A percentile compares a stretch with the other conserved stretches of the same genome.
Conservation (phyloP, 2,113 vertebrate species). For the Rutilus rutilus region DNA sequence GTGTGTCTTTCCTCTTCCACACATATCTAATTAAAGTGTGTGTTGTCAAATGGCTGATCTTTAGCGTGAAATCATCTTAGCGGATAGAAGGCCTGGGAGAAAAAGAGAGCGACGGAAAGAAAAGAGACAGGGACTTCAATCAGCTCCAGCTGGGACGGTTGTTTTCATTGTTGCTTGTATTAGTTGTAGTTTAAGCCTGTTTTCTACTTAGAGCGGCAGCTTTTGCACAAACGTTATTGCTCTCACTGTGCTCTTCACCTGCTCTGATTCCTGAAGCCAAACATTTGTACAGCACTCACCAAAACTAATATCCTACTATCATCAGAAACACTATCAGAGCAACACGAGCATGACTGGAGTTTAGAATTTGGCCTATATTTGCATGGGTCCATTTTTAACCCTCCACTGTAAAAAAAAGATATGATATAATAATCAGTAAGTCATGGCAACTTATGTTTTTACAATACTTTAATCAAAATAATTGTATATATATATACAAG, state of each 20-base stretch:
- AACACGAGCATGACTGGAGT: background rate
- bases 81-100: conserved; percentile 46
- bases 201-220: conserved; percentile 88
- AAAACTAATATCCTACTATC: background rate
- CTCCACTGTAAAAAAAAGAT: no score
- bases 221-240: conserved; percentile 81
- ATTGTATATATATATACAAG: no score
- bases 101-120: conserved; percentile 65
- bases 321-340: background rate
- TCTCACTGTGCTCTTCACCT: conserved; percentile 75
- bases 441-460: no score
- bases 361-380: background rate
- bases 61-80: conserved; percentile 85
- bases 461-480: no score
- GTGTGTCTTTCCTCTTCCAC: conserved; percentile 6
- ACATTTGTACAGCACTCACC: background rate
- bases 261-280: conserved; percentile 58
- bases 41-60: conserved; percentile 78
- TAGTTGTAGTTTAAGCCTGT: conserved; percentile 90
- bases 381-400: background rate
- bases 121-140: conserved; percentile 83
- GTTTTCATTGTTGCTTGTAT: conserved; percentile 84
- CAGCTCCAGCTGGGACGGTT: conserved; percentile 81
- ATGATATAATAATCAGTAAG: no score
- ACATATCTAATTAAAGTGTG: conserved; percentile 84